A percentile compares a stretch with the other conserved stretches of the same genome.
Evolutionary conservation across 2,888 invertebrate genomes (phyloP).

Genomic region (Nemurella pictetii): DNA sequence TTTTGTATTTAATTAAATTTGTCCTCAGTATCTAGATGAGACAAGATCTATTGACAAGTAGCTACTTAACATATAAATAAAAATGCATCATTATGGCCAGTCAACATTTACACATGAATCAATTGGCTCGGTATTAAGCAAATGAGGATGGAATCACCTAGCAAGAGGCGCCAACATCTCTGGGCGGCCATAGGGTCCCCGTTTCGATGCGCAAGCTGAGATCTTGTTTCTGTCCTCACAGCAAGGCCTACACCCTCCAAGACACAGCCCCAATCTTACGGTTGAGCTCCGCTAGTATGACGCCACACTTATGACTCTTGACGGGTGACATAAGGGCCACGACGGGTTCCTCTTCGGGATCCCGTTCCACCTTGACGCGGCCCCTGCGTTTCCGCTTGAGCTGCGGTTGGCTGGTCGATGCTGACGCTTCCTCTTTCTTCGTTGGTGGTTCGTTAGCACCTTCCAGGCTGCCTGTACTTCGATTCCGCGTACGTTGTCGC

Average conservation of each 20-base stretch:
- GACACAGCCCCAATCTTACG: slow-evolving; percentile 73
- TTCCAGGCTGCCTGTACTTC: slow-evolving; percentile 19
- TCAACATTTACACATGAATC: neutral
- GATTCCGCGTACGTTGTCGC: slow-evolving; percentile 13
- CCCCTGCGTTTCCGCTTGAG: slow-evolving; percentile 45
- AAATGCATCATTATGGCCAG: neutral
- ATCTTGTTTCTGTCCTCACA: too few relatives aligned
- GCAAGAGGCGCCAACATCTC: too few relatives aligned
- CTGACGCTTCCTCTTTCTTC: slow-evolving; percentile 34
- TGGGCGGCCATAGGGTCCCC: too few relatives aligned
- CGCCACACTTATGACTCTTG: slow-evolving; percentile 70
- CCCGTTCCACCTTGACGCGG: slow-evolving; percentile 42
- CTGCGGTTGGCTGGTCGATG: slow-evolving; percentile 25
- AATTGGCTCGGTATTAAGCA: neutral
- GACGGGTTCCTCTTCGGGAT: slow-evolving; percentile 45
- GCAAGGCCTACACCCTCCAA: slow-evolving; percentile 59
- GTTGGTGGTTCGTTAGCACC: slow-evolving; percentile 24
- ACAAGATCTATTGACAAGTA: neutral
- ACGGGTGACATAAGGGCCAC: slow-evolving; percentile 59
- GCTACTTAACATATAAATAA: too few relatives aligned
- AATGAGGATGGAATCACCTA: too few relatives aligned
- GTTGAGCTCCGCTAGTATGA: slow-evolving; percentile 79
- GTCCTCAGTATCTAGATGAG: neutral
- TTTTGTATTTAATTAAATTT: neutral
- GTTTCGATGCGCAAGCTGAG: too few relatives aligned